Evolutionary conservation across 2,113 vertebrate genomes (phyloP), one percentile per base, ranked within the genome.

Genomic region (Okapia johnstoni): DNA sequence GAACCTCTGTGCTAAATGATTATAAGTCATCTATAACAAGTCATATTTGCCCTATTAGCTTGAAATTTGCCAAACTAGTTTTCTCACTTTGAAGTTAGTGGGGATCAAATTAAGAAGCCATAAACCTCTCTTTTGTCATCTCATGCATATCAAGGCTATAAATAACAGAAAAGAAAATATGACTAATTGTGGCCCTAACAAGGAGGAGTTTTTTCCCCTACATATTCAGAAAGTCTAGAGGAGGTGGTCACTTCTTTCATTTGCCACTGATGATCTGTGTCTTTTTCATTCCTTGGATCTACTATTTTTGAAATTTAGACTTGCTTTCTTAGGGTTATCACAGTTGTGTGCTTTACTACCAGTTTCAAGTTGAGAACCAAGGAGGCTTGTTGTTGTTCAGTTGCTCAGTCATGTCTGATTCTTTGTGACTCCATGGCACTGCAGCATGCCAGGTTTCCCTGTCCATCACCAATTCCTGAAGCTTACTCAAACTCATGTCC

Each of bases 51-150:
- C 55, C 50, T 48, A 54, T 88, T 36, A 46, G 7, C 16, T 73
- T 76, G 55, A 89, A 6, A n/a, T 95, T 92, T 96, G 30, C 36
- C 66, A 94, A 76, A 61, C n/a, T 93, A 15, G 43, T 83, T 40
- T 90, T 97, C 50, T 63, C 25, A 85, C 17, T 80, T 87, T 36
- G 70, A 73, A 79, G 6, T 88, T 87, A 83, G 21, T 52, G 79
- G 66, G 55, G 52, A 94, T 83, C 63, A 52, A 92, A 84, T 93
- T 87, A 92, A 83, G 77, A 94, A 61, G 36, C 36, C 46, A 14
- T 54, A 36, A 66, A 19, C 28, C 16, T 76, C 36, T 83, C 55
- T 93, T 40, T 58, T 85, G 30, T 84, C 40, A 54, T 80, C 6
- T 93, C 54, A 15, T 33, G 36, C 73, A 2, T 57, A 48, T 81